Percentiles rank a stretch among this genome's conserved stretches.
These are phyloP conservation scores for Oreamnos americanus DNA, from an alignment of 2,113 vertebrate species.

Conservation along the genomic window DNA sequence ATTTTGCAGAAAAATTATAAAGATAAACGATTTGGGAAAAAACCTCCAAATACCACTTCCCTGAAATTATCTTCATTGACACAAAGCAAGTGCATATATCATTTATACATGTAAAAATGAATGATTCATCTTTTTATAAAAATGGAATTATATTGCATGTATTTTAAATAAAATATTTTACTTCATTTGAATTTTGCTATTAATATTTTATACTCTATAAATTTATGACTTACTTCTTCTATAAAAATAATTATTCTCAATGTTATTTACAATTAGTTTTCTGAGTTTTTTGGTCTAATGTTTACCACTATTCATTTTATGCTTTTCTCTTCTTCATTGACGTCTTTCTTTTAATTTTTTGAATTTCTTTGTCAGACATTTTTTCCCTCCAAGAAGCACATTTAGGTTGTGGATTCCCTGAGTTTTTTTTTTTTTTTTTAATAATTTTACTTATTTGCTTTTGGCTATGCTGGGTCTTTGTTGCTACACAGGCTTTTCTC, in stretches of 20 bases:
- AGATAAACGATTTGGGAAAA: background rate
- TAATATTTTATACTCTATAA: background rate
- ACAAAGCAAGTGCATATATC: background rate
- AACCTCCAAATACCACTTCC: background rate
- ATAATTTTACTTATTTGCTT: background rate
- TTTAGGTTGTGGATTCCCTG: background rate
- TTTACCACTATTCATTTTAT: background rate
- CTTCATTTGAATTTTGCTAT: background rate
- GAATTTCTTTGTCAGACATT: background rate
- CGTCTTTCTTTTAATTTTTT: background rate
- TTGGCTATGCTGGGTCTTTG: background rate
- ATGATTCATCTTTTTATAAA: background rate
- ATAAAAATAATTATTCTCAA: background rate
- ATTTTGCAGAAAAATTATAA: background rate
- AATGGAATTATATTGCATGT: background rate
- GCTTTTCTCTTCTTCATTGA: background rate
- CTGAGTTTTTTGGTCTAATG: background rate
- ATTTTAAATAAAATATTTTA: background rate
- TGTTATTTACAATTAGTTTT: background rate
- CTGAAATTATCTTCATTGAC: background rate
- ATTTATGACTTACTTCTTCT: background rate
- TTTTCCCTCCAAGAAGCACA: background rate
- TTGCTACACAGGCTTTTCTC: background rate
- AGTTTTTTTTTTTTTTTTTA: rapidly evolving
- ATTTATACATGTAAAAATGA: background rate